Evolutionary conservation across 2,888 invertebrate species (phyloP).

Genomic region (Macrophya alboannulata): DNA sequence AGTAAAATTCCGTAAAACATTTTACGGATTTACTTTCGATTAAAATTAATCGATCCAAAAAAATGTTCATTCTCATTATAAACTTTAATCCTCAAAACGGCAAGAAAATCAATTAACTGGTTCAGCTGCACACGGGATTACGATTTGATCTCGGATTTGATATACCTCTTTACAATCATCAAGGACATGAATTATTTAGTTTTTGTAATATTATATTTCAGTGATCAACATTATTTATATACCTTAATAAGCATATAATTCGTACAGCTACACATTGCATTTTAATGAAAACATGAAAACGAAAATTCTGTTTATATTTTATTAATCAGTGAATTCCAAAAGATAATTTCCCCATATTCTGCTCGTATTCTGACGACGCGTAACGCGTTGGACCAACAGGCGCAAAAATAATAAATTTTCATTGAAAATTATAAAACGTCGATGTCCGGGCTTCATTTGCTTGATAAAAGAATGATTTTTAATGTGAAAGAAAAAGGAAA

Average conservation of each 20-base stretch:
- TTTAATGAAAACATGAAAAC: background rate
- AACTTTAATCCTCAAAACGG: background rate
- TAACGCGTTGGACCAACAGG: constrained; percentile 23
- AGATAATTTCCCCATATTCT: background rate
- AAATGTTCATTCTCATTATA: constrained; percentile 15
- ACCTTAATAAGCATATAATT: background rate
- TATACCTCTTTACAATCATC: background rate
- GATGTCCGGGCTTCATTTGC: background rate
- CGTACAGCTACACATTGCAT: constrained; percentile 1
- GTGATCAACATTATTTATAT: constrained; percentile 12
- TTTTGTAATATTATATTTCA: background rate
- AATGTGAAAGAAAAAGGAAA: background rate
- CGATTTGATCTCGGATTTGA: too few species aligned
- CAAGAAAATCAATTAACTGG: constrained; percentile 28
- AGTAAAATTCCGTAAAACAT: constrained; percentile 35
- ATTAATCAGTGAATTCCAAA: background rate
- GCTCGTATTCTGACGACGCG: background rate
- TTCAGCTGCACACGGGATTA: constrained; percentile 23
- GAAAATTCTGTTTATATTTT: background rate
- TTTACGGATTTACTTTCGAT: constrained; percentile 14
- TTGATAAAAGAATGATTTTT: background rate
- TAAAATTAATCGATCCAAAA: constrained; percentile 10
- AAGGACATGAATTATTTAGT: background rate
- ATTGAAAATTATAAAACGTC: background rate
- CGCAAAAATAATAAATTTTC: background rate